Evolutionary conservation across 1,140 invertebrate genomes (phyloP), one percentile per base, ranked within the genome.

Genomic region (Ruditapes philippinarum): DNA sequence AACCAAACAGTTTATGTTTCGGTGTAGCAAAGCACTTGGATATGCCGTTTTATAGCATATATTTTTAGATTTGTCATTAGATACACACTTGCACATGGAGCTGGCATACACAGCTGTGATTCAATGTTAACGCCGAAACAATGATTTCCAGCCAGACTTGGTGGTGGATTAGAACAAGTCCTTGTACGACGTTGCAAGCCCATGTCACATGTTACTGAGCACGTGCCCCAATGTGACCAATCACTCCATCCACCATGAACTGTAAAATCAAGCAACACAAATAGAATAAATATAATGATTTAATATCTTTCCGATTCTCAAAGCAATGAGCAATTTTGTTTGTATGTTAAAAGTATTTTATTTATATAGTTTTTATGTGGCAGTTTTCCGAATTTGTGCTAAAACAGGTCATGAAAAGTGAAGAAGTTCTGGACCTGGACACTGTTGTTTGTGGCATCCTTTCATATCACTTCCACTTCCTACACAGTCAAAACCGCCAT

Each of bases 401-500:
- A n/a, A n/a, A n/a, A n/a, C n/a, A n/a, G n/a, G n/a, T n/a, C n/a
- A n/a, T n/a, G n/a, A n/a, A n/a, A n/a, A n/a, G n/a, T n/a, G n/a
- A n/a, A n/a, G n/a, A n/a, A n/a, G n/a, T n/a, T 45, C 42, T 12
- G 19, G 68, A 83, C 80, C 57, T 45, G 22, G 36, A 45, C 42
- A 45, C 5, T 7, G 42, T 45, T 45, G 42, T 14, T 45, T 45
- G 5, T 45, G 42, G 42, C 89, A 90, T 4, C 19, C n/a, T 0
- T 78, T 17, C 0, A 22, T 31, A 28, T 88, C 73, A 17, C 22
- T 45, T 17, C 42, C 42, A 33, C 42, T 22, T 28, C 92, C 92
- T n/a, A 68, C 25, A 74, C 95, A 95, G 36, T 65, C 62, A 45
- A 90, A 49, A 0, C 95, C 95, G 19, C 89, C 91, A 73, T 94